Conservation (phyloP, 2,888 invertebrate genomes). For the Cynaeus angustus region DNA sequence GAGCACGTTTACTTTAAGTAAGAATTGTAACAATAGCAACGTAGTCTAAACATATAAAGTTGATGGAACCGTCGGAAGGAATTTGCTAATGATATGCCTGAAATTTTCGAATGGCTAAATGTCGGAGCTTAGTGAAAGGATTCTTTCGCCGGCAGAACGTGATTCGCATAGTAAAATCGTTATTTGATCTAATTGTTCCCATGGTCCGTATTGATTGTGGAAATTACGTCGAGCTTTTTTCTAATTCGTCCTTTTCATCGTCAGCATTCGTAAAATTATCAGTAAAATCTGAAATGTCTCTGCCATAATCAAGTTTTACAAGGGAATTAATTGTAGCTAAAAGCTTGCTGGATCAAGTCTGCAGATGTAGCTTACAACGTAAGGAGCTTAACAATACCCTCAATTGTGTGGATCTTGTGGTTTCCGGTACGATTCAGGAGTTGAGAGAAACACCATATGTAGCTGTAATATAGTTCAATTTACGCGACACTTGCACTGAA, state of each 20-base stretch:
- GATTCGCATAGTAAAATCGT: conserved; percentile 37
- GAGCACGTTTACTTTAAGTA: too few species aligned
- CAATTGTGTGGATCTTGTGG: conserved; percentile 66
- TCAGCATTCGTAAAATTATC: conserved; percentile 19
- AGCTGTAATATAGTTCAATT: conserved; percentile 42
- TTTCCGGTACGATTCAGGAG: conserved; percentile 57
- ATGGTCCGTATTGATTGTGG: conserved; percentile 34
- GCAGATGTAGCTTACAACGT: conserved; percentile 62
- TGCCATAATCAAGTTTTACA: conserved; percentile 46
- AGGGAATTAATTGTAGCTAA: conserved; percentile 49
- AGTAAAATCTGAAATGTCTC: conserved; percentile 22
- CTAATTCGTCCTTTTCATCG: background rate
- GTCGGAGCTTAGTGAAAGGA: conserved; percentile 37
- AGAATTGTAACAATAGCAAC: background rate
- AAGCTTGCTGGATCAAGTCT: conserved; percentile 53
- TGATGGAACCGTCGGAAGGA: conserved; percentile 10
- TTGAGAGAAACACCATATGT: conserved; percentile 51
- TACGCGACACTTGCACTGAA: conserved; percentile 40
- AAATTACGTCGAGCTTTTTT: conserved; percentile 22
- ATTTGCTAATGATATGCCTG: conserved; percentile 16
- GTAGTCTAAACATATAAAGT: background rate
- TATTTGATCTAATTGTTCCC: conserved; percentile 44
- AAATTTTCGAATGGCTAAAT: conserved; percentile 31
- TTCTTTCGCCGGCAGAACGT: conserved; percentile 39
- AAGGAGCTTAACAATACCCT: conserved; percentile 65